phyloP scores from a whole-genome alignment of 2,888 invertebrate species.

The Camponotus fellah region DNA sequence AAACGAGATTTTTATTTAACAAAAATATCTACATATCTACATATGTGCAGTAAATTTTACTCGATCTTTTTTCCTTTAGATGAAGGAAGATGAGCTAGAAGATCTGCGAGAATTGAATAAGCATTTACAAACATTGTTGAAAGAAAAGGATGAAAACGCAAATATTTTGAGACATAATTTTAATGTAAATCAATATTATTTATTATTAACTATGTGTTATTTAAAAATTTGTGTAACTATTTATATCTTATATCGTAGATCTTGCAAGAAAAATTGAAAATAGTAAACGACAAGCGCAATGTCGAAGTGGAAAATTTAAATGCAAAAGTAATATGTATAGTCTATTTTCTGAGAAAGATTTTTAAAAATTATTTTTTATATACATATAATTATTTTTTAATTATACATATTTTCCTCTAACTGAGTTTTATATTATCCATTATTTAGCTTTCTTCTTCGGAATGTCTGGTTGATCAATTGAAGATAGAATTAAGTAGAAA shows the following conservation, averaged over 20 bases:
- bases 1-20: background rate
- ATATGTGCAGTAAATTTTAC: background rate
- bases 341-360: background rate
- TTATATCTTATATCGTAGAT: constrained; percentile 61
- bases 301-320: constrained; percentile 68
- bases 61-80: constrained; percentile 62
- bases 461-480: constrained; percentile 70
- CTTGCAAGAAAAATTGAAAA: constrained; percentile 67
- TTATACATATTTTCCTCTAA: background rate
- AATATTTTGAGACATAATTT: constrained; percentile 64
- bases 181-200: constrained; percentile 60
- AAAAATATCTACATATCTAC: background rate
- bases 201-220: background rate
- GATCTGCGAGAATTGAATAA: constrained; percentile 73
- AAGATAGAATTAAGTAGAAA: constrained; percentile 72
- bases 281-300: constrained; percentile 65
- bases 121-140: constrained; percentile 69
- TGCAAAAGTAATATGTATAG: constrained; percentile 69
- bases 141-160: constrained; percentile 69
- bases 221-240: constrained; percentile 39
- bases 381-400: background rate
- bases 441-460: constrained; percentile 69
- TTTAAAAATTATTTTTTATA: background rate
- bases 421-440: background rate
- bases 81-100: constrained; percentile 77